Evolutionary conservation across 2,888 invertebrate species (phyloP).

Genomic region (Chrysolina oricalcia): DNA sequence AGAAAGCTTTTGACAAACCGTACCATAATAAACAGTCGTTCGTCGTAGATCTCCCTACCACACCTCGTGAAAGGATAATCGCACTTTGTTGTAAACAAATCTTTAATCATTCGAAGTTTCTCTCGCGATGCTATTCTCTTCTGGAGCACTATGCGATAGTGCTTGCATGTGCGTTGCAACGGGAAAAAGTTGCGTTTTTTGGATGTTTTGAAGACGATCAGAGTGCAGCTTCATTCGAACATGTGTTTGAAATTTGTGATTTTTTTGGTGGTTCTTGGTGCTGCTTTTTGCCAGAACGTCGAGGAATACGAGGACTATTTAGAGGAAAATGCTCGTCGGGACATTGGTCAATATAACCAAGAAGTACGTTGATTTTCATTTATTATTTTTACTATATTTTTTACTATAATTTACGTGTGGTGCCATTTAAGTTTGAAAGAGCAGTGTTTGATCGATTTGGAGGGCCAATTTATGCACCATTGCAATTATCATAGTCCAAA

Average conservation of each 20-base stretch:
- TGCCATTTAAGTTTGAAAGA: no score
- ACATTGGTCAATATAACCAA: conserved; percentile 47
- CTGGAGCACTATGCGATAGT: no score
- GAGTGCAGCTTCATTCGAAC: neutral
- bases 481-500: neutral
- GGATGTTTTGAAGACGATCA: neutral
- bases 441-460: no score
- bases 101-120: conserved; percentile 46
- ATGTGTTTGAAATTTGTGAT: conserved; percentile 39
- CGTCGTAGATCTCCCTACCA: conserved; percentile 37
- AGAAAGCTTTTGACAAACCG: conserved; percentile 33
- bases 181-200: conserved; percentile 8
- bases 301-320: conserved; percentile 35
- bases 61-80: conserved; percentile 57
- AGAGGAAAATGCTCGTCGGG: conserved; percentile 43
- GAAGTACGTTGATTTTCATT: conserved; percentile 44
- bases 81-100: conserved; percentile 45
- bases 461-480: no score
- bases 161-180: conserved; percentile 19
- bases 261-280: conserved; percentile 43
- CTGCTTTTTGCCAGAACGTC: conserved; percentile 45
- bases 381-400: neutral
- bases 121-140: conserved; percentile 16
- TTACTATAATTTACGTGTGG: no score
- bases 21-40: neutral